Base-by-base conservation (phyloP, 2,797 vertebrate species). In the Sciaenops ocellatus region DNA sequence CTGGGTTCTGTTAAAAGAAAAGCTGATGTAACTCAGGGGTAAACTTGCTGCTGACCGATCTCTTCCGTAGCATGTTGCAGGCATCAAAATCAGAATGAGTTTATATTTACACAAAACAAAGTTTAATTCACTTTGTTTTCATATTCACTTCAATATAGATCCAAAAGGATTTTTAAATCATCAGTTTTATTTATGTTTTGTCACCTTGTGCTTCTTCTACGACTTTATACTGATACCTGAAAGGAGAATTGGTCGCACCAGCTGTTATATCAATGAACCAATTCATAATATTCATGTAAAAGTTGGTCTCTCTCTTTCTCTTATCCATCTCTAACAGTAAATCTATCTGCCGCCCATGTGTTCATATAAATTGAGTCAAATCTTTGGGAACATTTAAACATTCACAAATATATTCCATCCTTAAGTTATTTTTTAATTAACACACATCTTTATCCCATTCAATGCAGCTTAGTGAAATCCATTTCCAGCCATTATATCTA, bases 391-490 rank as follows among this genome's bases (percentile, higher is more conserved):
- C 42, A 24, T 26, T 47, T 68, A 59, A 44, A 68, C 48, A 51
- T 48, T 46, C 47, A 48, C 47, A 28, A 16, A 85, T 52, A 17
- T 5, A 69, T 82, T 80, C 42, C 51, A 15, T 60, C 28, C 34
- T 59, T 50, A 18, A 69, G 42, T 52, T 82, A 44, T 62, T 72
- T 30, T 78, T 67, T 78, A 78, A 83, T 83, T 61, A 74, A 48
- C 26, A 42, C 64, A 55, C 56, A 73, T 48, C 38, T 69, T 65
- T 12, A n/a, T 9, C n/a, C 28, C 22, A 6, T 82, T 84, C 55
- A 80, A 1, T 54, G 46, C 67, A 60, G 51, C 73, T 86, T 69
- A 80, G 48, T 59, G 66, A 70, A 86, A 68, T 74, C 75, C 16
- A 56, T 61, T 68, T 76, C 67, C 74, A 42, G 69, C 69, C 61